Evolutionary conservation across 1,140 invertebrate species (phyloP).

Genomic region (Amphibalanus amphitrite): DNA sequence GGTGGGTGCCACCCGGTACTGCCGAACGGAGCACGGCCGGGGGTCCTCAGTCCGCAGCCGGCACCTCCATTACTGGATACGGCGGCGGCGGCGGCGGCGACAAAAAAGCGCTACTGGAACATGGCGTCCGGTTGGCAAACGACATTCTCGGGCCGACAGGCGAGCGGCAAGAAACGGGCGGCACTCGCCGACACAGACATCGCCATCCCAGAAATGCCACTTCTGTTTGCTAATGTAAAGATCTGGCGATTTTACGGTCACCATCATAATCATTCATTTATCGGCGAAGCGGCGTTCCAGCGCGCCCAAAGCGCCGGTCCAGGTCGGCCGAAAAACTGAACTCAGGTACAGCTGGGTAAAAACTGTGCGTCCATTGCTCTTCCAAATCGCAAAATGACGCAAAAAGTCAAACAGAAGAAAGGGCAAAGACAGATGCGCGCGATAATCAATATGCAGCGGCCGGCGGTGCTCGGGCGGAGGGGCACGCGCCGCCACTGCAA

Average conservation of each 20-base stretch:
- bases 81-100: no score
- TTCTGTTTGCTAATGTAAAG: constrained; percentile 2
- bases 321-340: not conserved
- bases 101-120: not conserved
- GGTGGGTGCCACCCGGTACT: no score
- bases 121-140: not conserved
- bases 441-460: not conserved
- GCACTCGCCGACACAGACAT: not conserved
- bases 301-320: no score
- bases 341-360: not conserved
- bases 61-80: not conserved
- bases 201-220: not conserved
- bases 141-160: not conserved
- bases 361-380: not conserved
- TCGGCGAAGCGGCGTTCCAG: not conserved
- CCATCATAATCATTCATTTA: constrained; percentile 1
- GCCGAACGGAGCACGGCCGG: no score
- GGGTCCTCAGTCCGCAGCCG: no score
- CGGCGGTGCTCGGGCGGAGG: no score
- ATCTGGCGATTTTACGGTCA: not conserved
- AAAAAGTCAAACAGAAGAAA: not conserved
- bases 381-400: not conserved
- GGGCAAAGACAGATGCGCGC: not conserved
- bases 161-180: not conserved
- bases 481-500: not conserved